Percentiles rank a stretch among this genome's conserved stretches.
Evolutionary conservation across 2,888 invertebrate species (phyloP).

Genomic region (Mongoloraphidia duomilia): DNA sequence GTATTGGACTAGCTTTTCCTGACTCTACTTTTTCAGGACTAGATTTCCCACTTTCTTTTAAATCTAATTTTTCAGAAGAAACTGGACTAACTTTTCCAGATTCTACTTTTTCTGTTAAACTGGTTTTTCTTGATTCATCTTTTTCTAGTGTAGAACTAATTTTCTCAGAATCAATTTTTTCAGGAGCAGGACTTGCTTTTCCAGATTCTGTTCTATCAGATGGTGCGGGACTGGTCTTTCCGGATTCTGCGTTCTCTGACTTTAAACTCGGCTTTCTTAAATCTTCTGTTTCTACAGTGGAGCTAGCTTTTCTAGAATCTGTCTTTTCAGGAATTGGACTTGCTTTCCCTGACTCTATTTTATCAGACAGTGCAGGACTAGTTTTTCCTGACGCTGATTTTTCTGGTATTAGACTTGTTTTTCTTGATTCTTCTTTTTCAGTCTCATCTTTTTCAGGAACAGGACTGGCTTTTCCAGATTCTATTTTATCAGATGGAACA

Average conservation of each 20-base stretch:
- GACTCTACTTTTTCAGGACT: not conserved
- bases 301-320: not conserved
- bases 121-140: conserved; percentile 4
- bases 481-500: conserved; percentile 13
- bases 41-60: not conserved
- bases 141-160: not conserved
- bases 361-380: not conserved
- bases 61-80: not conserved
- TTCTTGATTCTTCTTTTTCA: conserved; percentile 6
- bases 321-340: not conserved
- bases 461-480: conserved; percentile 7
- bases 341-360: not conserved
- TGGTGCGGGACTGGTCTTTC: not conserved
- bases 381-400: not conserved
- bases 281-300: conserved; percentile 6
- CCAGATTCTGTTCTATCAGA: conserved; percentile 1
- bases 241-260: not conserved
- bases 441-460: not conserved
- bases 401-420: conserved; percentile 1
- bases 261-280: conserved; percentile 4
- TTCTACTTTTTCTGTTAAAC: conserved; percentile 25
- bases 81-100: conserved; percentile 30
- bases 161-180: conserved; percentile 3
- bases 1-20: not conserved
- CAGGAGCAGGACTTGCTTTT: conserved; percentile 5